phyloP scores from a whole-genome alignment of 2,888 invertebrate species.

The Charanyca ferruginea region DNA sequence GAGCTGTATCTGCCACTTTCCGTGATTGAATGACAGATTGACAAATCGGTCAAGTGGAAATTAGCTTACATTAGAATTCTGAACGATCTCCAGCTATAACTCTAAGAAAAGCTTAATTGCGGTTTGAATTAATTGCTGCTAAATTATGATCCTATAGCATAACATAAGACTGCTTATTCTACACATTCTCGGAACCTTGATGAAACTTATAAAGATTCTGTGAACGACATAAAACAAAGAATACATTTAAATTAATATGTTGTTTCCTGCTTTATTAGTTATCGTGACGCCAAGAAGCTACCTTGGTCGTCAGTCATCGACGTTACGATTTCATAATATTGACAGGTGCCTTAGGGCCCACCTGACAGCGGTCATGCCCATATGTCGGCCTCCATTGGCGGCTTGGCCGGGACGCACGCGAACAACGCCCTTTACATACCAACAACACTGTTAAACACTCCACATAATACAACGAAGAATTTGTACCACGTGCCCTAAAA shows the following conservation, averaged over 20 bases:
- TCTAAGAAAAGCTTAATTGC: background rate
- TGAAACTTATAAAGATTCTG: background rate
- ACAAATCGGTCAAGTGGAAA: too few relatives aligned
- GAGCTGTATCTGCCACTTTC: too few relatives aligned
- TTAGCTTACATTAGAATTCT: background rate
- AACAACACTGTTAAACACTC: slow-evolving; percentile 22
- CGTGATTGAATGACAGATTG: too few relatives aligned
- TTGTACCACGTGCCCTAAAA: background rate
- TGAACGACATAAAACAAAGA: background rate
- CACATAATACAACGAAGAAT: slow-evolving; percentile 31
- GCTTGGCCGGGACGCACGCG: slow-evolving; percentile 75
- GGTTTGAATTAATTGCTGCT: background rate
- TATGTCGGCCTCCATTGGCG: slow-evolving; percentile 78
- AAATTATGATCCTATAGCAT: background rate
- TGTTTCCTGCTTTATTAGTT: slow-evolving; percentile 14
- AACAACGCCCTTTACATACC: slow-evolving; percentile 68
- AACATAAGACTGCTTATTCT: background rate
- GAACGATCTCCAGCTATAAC: too few relatives aligned
- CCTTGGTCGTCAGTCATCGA: slow-evolving; percentile 52
- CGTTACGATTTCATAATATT: slow-evolving; percentile 71
- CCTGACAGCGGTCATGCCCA: slow-evolving; percentile 88
- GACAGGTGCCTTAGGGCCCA: slow-evolving; percentile 85
- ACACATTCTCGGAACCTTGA: background rate
- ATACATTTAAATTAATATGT: slow-evolving; percentile 26
- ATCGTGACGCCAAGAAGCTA: slow-evolving; percentile 42